Evolutionary conservation across 2,113 vertebrate species (phyloP).

Genomic region (Periophthalmus modestus): DNA sequence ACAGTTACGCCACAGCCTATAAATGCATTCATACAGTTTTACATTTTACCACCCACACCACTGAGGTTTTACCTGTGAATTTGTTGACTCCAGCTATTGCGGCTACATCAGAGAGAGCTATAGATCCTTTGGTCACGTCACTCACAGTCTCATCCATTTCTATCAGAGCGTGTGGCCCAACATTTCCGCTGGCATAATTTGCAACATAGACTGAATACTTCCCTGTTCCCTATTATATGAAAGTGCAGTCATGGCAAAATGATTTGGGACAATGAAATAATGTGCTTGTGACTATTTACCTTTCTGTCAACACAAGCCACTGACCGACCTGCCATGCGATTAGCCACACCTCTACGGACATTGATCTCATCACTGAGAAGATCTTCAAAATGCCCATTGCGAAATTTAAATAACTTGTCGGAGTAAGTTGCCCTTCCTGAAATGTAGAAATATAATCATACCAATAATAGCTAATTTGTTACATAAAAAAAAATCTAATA

Average conservation of each 20-base stretch:
- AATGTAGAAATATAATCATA: constrained; percentile 5
- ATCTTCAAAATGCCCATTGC: constrained; percentile 91
- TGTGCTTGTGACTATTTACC: constrained; percentile 66
- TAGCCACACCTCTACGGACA: constrained; percentile 80
- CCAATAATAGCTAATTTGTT: neutral
- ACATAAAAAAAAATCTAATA: neutral
- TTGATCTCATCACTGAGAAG: constrained; percentile 89
- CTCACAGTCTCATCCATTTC: constrained; percentile 92
- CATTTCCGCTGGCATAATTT: constrained; percentile 88
- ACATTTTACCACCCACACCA: neutral
- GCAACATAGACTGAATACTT: constrained; percentile 91
- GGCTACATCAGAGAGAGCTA: constrained; percentile 87
- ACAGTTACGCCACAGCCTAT: constrained; percentile 6
- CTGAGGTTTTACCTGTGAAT: constrained; percentile 82
- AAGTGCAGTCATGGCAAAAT: neutral
- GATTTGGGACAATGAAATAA: neutral
- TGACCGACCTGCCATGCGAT: constrained; percentile 88
- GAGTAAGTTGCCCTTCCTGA: constrained; percentile 89
- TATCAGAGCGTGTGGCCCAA: constrained; percentile 89
- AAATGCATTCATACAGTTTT: neutral
- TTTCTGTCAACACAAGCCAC: constrained; percentile 93
- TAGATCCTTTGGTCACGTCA: constrained; percentile 80
- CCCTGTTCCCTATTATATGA: constrained; percentile 83
- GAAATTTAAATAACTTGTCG: constrained; percentile 94
- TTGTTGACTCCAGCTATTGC: constrained; percentile 86